Conservation (phyloP, 2,888 invertebrate genomes). For the Pollenia griseotomentosa region DNA sequence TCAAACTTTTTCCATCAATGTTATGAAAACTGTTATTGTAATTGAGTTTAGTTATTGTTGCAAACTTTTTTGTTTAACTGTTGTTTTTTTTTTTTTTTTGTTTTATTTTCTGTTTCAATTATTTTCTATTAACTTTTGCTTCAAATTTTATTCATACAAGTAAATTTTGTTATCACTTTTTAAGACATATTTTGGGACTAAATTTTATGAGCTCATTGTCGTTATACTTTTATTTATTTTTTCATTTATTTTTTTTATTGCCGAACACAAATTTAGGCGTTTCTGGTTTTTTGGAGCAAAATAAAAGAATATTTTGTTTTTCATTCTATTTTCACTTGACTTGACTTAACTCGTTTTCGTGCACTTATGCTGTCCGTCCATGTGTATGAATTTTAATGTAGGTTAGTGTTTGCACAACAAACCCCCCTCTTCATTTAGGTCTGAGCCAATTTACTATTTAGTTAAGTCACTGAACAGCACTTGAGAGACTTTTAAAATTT, state of each 20-base stretch:
- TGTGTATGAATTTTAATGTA: slow-evolving; percentile 52
- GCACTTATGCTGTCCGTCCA: slow-evolving; percentile 52
- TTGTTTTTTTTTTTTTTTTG: neutral
- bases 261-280: slow-evolving; percentile 56
- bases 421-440: slow-evolving; percentile 19
- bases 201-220: slow-evolving; percentile 26
- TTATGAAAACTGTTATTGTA: neutral
- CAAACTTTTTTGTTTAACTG: neutral
- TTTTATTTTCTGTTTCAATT: neutral
- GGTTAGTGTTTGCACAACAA: slow-evolving; percentile 57
- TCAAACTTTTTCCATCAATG: neutral
- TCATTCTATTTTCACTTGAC: slow-evolving; percentile 46
- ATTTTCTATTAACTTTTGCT: neutral
- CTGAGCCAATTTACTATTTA: slow-evolving; percentile 26
- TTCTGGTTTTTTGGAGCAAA: slow-evolving; percentile 43
- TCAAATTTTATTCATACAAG: neutral
- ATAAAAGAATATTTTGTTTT: slow-evolving; percentile 35
- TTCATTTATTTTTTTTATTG: slow-evolving; percentile 16
- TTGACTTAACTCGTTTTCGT: slow-evolving; percentile 53
- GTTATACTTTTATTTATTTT: slow-evolving; percentile 1
- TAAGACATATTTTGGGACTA: neutral
- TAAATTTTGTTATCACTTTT: neutral
- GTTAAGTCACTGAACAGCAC: slow-evolving; percentile 11
- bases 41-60: neutral
- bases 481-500: slow-evolving; percentile 38